Evolutionary conservation across 2,113 vertebrate species (phyloP), one percentile per base, ranked within the genome.

Genomic region (Chloroceryle aenea): DNA sequence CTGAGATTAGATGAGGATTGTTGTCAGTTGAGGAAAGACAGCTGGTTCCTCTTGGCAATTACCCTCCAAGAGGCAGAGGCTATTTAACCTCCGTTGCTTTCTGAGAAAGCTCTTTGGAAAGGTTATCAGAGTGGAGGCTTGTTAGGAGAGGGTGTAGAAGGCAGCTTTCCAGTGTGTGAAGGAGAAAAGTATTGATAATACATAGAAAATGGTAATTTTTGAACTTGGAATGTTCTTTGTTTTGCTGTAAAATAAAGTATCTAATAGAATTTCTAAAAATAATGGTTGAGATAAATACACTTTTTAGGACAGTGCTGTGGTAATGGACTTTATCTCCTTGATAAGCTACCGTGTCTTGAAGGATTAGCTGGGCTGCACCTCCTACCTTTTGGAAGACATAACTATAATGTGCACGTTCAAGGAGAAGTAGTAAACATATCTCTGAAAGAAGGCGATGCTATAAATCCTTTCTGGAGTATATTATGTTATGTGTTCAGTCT

Each of bases 161-260:
- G 23, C 2, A 48, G 12, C 0, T 61, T 76, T 83, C 3, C 0
- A 3, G 9, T 4, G 2, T 0, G 0, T 30, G 38, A 55, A 34
- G 9, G 8, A 12, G 58, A 42, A 66, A 75, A 14, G 0, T 22
- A 13, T 14, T 19, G 1, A 1, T 22, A 20, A 7, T 0, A 0
- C 0, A 0, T 38, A 0, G 2, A 20, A 61, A 84, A 34, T 3
- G 1, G 0, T 69, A 16, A 16, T 29, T 80, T 5, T 85, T 53
- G 0, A 27, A 4, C 0, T 84, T 50, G 7, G 0, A 3, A 0
- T 20, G 0, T 0, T 43, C 0, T 32, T 66, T 71, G 1, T 53
- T 73, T 84, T 73, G 1, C 1, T 67, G 77, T 77, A 17, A 72
- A 71, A 2, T 30, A 2, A 19, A n/a, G 0, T 2, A 7, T 20